Evolutionary conservation across 2,888 invertebrate species (phyloP).

Genomic region (Halictus ligatus): DNA sequence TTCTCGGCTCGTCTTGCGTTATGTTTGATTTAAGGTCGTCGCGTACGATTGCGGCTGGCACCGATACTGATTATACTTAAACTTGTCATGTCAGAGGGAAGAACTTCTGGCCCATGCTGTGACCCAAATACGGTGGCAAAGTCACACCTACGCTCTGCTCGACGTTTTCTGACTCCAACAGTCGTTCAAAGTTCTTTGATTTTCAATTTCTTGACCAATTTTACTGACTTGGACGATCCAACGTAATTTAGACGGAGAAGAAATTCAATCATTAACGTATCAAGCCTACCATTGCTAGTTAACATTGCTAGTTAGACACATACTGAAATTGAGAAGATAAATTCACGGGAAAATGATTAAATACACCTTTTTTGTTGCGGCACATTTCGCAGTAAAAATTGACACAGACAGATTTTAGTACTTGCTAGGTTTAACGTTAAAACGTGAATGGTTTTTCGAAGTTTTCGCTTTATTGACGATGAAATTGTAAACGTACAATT

Average conservation of each 20-base stretch:
- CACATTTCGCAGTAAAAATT: too few relatives aligned
- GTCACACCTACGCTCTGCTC: neutral
- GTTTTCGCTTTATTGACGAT: neutral
- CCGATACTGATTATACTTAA: constrained; percentile 20
- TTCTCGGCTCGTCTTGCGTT: neutral
- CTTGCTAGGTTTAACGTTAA: too few relatives aligned
- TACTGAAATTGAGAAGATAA: too few relatives aligned
- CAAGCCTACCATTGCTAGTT: too few relatives aligned
- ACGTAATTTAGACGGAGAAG: neutral
- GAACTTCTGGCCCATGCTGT: constrained; percentile 34
- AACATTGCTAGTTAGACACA: neutral
- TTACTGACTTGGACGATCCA: neutral
- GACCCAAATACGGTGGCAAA: constrained; percentile 24
- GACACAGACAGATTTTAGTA: too few relatives aligned
- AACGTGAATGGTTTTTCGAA: neutral
- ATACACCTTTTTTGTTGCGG: too few relatives aligned
- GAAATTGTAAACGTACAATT: neutral
- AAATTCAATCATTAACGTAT: neutral
- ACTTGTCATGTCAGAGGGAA: neutral
- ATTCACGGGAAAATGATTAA: too few relatives aligned
- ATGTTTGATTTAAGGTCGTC: neutral
- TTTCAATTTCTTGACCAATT: neutral
- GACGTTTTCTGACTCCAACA: neutral
- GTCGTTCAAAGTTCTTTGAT: neutral
- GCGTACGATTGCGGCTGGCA: constrained; percentile 2